phyloP scores from a whole-genome alignment of 2,888 invertebrate genomes.

The Harpagoxenus sublaevis region DNA sequence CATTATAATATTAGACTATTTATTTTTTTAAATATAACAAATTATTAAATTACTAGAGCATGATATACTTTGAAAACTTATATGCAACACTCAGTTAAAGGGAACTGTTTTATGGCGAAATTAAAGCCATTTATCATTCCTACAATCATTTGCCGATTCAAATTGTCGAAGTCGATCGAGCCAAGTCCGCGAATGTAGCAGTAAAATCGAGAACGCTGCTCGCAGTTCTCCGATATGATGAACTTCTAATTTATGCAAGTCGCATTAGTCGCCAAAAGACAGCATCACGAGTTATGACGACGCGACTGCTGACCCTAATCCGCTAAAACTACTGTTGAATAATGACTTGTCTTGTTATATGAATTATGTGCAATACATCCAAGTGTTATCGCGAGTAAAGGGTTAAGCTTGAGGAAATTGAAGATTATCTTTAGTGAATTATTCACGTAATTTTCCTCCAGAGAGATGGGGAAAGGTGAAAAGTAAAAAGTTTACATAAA shows the following conservation, averaged over 20 bases:
- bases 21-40: not conserved
- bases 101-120: constrained; percentile 17
- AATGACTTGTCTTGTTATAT: constrained; percentile 42
- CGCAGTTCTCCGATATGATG: constrained; percentile 19
- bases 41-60: not conserved
- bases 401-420: constrained; percentile 22
- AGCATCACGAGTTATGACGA: constrained; percentile 20
- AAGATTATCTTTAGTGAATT: not conserved
- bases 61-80: not conserved
- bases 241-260: constrained; percentile 61
- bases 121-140: constrained; percentile 34
- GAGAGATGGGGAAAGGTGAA: not conserved
- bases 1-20: not conserved
- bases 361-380: constrained; percentile 19
- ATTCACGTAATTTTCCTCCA: not conserved
- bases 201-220: constrained; percentile 25
- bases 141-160: constrained; percentile 12
- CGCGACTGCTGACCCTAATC: constrained; percentile 41
- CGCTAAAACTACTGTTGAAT: constrained; percentile 55
- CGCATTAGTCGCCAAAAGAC: constrained; percentile 43
- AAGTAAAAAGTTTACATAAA: not conserved
- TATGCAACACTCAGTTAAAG: not conserved
- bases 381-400: constrained; percentile 4
- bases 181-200: constrained; percentile 6
- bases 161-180: constrained; percentile 28